Conservation (phyloP, 2,113 vertebrate genomes). For the Rostratula benghalensis region DNA sequence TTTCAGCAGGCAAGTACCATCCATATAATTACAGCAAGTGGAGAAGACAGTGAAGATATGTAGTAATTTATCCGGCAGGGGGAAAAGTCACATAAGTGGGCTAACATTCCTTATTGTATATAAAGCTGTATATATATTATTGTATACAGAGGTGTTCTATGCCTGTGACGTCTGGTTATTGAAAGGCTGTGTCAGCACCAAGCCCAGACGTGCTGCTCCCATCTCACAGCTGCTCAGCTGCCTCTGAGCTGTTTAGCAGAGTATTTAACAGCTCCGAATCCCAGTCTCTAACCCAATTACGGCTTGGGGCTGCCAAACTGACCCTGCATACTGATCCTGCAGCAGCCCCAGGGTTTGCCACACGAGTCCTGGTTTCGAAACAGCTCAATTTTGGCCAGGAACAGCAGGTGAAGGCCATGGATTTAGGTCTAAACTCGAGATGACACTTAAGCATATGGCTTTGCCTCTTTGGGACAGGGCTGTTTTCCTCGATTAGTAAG, state of each 20-base stretch:
- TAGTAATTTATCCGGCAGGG: neutral
- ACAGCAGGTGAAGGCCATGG: neutral
- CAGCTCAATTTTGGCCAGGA: accelerated
- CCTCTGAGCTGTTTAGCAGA: neutral
- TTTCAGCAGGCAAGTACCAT: neutral
- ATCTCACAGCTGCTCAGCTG: neutral
- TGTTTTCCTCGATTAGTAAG: neutral
- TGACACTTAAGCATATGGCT: neutral
- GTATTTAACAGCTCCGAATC: neutral
- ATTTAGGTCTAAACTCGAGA: neutral
- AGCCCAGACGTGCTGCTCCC: neutral
- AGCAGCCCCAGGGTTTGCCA: accelerated
- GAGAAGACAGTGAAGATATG: neutral
- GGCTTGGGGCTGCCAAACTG: neutral
- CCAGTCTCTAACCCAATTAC: neutral
- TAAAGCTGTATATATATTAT: neutral
- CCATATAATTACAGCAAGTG: neutral
- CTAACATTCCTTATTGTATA: neutral
- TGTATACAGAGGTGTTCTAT: neutral
- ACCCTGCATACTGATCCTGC: neutral
- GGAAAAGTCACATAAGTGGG: neutral
- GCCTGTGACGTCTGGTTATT: neutral
- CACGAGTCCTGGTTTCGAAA: neutral
- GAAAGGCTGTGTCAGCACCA: neutral
- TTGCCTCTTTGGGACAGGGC: neutral